These are phyloP conservation scores for Agrypnia vestita DNA, from an alignment of 1,140 invertebrate genomes.

Conservation along the genomic window DNA sequence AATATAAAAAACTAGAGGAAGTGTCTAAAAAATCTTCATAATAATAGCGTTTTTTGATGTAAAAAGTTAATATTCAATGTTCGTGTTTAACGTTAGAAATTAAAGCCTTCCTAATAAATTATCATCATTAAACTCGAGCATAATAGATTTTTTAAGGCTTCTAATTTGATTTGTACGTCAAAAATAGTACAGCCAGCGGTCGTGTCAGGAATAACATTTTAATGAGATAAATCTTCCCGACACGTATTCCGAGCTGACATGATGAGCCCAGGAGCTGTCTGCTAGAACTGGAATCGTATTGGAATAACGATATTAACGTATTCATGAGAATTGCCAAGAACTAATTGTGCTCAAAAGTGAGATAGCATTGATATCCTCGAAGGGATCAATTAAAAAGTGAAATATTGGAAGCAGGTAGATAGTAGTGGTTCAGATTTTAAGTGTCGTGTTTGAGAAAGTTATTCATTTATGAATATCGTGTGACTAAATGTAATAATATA, in stretches of 20 bases:
- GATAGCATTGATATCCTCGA: background rate
- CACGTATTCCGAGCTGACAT: background rate
- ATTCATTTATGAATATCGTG: no score
- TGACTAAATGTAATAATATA: no score
- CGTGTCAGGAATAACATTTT: slow-evolving; percentile 17
- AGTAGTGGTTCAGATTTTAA: background rate
- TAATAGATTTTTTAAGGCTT: slow-evolving; percentile 2
- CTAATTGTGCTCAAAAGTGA: slow-evolving; percentile 27
- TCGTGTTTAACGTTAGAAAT: no score
- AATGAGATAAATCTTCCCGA: slow-evolving; percentile 15
- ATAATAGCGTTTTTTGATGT: no score
- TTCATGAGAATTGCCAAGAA: slow-evolving; percentile 10
- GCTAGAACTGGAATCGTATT: background rate
- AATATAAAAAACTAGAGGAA: background rate
- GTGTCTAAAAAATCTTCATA: background rate
- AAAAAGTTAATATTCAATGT: no score
- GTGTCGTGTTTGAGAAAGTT: no score
- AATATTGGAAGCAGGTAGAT: background rate
- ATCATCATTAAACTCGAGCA: no score
- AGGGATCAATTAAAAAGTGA: background rate
- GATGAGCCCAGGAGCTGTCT: slow-evolving; percentile 3
- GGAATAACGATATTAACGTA: slow-evolving; percentile 19
- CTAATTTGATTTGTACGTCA: slow-evolving; percentile 13
- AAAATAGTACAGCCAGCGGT: no score
- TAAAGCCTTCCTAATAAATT: no score